Conservation (phyloP, 2,113 vertebrate genomes). For the Perognathus longimembris region DNA sequence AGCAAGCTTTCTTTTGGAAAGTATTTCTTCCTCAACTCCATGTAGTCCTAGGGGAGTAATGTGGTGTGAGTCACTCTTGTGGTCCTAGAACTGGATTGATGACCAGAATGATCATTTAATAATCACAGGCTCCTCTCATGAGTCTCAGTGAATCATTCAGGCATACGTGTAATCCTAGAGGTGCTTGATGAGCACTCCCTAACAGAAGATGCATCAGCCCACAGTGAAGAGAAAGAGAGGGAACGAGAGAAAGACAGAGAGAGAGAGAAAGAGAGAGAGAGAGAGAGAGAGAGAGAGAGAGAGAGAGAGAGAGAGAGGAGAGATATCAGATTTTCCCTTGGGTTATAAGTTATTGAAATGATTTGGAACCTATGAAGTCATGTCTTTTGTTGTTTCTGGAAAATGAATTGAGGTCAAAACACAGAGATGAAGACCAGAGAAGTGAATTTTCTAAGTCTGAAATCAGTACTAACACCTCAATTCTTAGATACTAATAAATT, state of each 20-base stretch:
- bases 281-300: too few relatives aligned
- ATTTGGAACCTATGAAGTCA: not conserved
- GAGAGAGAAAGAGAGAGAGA: too few relatives aligned
- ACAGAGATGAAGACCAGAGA: not conserved
- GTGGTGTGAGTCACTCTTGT: not conserved
- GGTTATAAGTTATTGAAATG: conserved; percentile 6
- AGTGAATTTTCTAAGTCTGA: not conserved
- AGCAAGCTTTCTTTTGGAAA: not conserved
- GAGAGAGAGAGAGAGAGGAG: too few relatives aligned
- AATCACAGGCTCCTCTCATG: not conserved
- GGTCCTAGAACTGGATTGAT: not conserved
- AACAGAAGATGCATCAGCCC: not conserved
- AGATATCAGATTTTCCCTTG: not conserved
- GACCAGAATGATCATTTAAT: not conserved
- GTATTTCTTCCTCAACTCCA: not conserved
- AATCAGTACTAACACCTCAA: not conserved
- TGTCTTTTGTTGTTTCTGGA: conserved; percentile 2
- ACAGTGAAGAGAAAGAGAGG: not conserved
- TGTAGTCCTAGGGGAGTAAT: not conserved
- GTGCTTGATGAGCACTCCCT: not conserved
- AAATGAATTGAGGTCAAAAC: conserved; percentile 5
- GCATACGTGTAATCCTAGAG: not conserved
- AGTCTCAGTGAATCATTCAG: not conserved
- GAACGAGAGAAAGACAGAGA: too few relatives aligned
- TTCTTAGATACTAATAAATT: not conserved